Percentiles rank a stretch among this genome's conserved stretches.
These are phyloP conservation scores for Drosophila saltans DNA, from an alignment of 1,140 invertebrate species.

Conservation along the genomic window DNA sequence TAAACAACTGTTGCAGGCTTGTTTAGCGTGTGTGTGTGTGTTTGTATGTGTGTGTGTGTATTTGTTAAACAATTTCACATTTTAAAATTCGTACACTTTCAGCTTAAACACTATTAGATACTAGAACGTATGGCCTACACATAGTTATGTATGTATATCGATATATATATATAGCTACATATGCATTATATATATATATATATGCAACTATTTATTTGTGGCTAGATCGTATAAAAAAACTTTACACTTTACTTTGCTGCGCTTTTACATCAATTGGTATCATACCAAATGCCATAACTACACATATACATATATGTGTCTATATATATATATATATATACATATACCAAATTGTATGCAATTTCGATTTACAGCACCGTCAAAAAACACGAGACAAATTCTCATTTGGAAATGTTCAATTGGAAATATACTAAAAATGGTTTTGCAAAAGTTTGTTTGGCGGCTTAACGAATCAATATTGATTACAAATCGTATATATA, in stretches of 20 bases:
- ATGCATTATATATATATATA: constrained; percentile 44
- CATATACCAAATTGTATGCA: neutral
- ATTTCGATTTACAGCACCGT: neutral
- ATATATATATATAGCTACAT: constrained; percentile 43
- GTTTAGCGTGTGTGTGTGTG: constrained; percentile 22
- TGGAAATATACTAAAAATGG: neutral
- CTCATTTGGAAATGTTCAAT: neutral
- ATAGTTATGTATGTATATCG: constrained; percentile 39
- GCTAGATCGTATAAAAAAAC: constrained; percentile 59
- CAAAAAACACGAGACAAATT: neutral
- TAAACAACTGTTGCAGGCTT: constrained; percentile 51
- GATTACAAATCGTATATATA: neutral
- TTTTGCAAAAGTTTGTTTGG: neutral
- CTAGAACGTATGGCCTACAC: constrained; percentile 78
- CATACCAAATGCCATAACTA: constrained; percentile 62
- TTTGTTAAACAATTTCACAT: constrained; percentile 80
- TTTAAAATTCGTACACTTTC: constrained; percentile 79
- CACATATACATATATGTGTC: constrained; percentile 20
- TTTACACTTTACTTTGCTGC: constrained; percentile 58
- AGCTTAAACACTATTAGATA: constrained; percentile 72
- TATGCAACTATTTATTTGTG: constrained; percentile 27
- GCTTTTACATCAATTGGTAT: constrained; percentile 32
- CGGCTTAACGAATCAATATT: neutral
- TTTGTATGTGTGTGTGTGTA: constrained; percentile 47
- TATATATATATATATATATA: constrained; percentile 12